A percentile compares a stretch with the other conserved stretches of the same genome.
Evolutionary conservation across 92 coral and sea anemone species (phyloP).

Genomic region (Palythoa heliodiscus): DNA sequence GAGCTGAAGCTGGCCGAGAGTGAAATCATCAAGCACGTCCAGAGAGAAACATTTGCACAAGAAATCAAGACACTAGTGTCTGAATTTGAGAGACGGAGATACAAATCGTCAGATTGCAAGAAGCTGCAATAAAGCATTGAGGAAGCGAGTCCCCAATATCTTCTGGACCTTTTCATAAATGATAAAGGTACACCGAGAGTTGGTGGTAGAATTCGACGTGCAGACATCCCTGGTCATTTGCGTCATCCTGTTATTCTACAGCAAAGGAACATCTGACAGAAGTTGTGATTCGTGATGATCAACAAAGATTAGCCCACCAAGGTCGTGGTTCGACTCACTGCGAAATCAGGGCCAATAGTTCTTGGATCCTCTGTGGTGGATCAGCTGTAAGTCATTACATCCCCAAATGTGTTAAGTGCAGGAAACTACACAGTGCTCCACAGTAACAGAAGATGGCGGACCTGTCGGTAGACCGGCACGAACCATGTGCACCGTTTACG

Average conservation of each 20-base stretch:
- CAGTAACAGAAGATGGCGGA: neutral
- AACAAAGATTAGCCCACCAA: neutral
- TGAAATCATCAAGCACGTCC: conserved; percentile 21
- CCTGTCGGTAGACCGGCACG: neutral
- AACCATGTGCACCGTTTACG: neutral
- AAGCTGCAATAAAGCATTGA: neutral
- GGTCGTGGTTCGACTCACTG: neutral
- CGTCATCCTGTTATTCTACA: conserved; percentile 6
- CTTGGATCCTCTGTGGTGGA: neutral
- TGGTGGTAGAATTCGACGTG: conserved; percentile 12
- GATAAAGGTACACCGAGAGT: conserved; percentile 19
- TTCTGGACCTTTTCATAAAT: conserved; percentile 24
- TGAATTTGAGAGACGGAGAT: too few species aligned
- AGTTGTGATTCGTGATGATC: neutral
- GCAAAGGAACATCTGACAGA: neutral
- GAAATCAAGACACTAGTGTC: neutral
- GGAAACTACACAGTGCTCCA: neutral
- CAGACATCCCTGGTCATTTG: neutral
- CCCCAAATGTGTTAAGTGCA: neutral
- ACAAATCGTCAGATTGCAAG: too few species aligned
- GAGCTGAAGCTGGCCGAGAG: conserved; percentile 32
- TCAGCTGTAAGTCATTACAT: neutral
- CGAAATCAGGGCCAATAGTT: neutral
- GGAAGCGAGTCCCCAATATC: neutral
- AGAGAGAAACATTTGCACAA: neutral